Base-by-base conservation (phyloP, 1,140 invertebrate species). In the Drosophila kurseongensis region DNA sequence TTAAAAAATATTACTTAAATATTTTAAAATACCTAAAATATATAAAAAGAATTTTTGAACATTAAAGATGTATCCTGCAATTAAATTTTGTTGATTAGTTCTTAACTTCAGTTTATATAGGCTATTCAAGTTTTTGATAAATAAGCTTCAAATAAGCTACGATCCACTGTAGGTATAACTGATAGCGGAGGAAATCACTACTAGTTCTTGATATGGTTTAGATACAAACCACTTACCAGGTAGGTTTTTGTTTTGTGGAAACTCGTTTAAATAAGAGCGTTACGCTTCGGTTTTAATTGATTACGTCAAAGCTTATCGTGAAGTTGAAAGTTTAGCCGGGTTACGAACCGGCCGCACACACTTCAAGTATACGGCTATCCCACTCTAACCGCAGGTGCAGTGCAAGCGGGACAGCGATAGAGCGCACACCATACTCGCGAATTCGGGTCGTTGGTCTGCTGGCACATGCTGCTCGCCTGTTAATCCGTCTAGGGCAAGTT, bases 401-500 rank as follows among this genome's bases (percentile, higher is more conserved):
- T n/a, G 27, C 10, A 41, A 44, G 32, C 44, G 36, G 13, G 29
- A 51, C 5, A 18, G 12, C 35, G 9, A 47, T 7, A 73, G 14
- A 5, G 32, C 58, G 27, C 52, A 14, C 44, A 35, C 58, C 74
- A 44, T 41, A 40, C 6, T 36, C 23, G 23, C 42, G 32, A 44
- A 77, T 82, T 86, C 71, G 68, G 83, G 82, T 78, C 82, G 75
- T 68, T 57, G 52, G 41, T 45, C 35, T 54, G 55, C 54, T 55
- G 38, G 7, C 13, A 13, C 3, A 54, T 77, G 51, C 75, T 91
- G 90, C 10, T 56, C 75, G 80, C 90, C 90, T 91, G 75, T 12
- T 91, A 40, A 32, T 51, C 63, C 80, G 76, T 91, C 90, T 91
- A 91, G 85, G 77, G 90, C 86, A 91, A 90, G 90, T 91, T 91